phyloP scores from a whole-genome alignment of 2,113 vertebrate species.

The Mohoua ochrocephala region DNA sequence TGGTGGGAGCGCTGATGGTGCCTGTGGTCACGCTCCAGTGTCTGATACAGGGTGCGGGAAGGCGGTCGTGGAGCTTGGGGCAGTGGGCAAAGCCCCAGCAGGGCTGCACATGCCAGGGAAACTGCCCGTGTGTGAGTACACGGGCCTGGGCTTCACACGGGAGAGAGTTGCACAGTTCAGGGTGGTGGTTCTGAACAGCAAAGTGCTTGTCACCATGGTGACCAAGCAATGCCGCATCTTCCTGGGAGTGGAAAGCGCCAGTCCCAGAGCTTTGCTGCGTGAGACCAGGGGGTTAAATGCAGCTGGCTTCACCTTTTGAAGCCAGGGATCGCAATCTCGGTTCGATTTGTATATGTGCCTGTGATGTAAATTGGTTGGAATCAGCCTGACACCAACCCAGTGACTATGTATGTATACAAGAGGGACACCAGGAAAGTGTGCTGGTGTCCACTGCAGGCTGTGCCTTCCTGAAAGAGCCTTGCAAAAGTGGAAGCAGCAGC shows the following conservation, averaged over 20 bases:
- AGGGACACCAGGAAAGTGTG: not conserved
- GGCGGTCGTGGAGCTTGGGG: not conserved
- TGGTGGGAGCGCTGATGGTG: not conserved
- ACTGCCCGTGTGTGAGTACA: not conserved
- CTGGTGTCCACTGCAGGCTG: not conserved
- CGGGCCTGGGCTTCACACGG: not conserved
- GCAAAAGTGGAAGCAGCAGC: not conserved
- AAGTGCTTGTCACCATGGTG: slow-evolving; percentile 7
- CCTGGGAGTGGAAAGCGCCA: not conserved
- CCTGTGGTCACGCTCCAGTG: not conserved
- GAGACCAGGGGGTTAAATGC: not conserved
- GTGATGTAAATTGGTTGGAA: not conserved
- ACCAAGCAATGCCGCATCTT: not conserved
- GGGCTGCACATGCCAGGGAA: not conserved
- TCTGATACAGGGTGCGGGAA: not conserved
- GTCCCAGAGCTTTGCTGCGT: not conserved
- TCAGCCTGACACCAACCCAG: not conserved
- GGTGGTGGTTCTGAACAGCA: not conserved
- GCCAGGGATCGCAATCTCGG: not conserved
- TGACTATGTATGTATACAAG: not conserved
- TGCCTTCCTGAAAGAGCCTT: not conserved
- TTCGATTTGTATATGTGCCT: not conserved
- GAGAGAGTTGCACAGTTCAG: not conserved
- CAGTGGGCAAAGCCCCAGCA: rapidly evolving
- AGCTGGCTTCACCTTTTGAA: not conserved